Conservation (phyloP, 1,140 invertebrate genomes). For the Wasmannia auropunctata region DNA sequence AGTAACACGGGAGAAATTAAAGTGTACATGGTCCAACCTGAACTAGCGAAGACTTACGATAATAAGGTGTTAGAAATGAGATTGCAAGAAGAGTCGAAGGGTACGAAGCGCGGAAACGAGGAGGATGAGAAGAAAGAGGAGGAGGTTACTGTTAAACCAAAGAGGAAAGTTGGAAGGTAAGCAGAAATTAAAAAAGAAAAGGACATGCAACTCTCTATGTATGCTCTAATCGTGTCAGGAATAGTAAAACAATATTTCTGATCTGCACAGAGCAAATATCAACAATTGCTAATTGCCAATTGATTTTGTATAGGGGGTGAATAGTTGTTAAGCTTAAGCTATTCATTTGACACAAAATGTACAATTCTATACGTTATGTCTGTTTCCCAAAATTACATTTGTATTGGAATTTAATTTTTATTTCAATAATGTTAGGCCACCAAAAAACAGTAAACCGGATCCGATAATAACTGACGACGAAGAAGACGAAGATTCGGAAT, state of each 20-base stretch:
- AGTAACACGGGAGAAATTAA: constrained; percentile 82
- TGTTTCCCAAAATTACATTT: neutral
- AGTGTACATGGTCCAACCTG: constrained; percentile 82
- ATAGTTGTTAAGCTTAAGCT: constrained; percentile 70
- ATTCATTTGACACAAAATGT: constrained; percentile 81
- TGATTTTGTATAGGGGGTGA: constrained; percentile 79
- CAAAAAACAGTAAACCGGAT: constrained; percentile 78
- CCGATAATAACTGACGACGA: constrained; percentile 80
- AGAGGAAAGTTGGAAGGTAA: constrained; percentile 83
- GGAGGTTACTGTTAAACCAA: constrained; percentile 80
- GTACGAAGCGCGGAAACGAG: constrained; percentile 75
- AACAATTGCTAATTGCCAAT: constrained; percentile 63
- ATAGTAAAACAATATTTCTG: constrained; percentile 78
- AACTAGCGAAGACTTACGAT: constrained; percentile 82
- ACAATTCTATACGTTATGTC: constrained; percentile 68
- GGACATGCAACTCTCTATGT: neutral
- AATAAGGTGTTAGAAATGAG: constrained; percentile 85
- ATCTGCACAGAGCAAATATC: constrained; percentile 83
- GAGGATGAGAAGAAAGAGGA: constrained; percentile 81
- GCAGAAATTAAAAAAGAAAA: neutral
- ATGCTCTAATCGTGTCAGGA: constrained; percentile 82
- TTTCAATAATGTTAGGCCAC: constrained; percentile 76
- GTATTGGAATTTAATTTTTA: constrained; percentile 15
- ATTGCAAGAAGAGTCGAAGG: constrained; percentile 78
- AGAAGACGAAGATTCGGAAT: constrained; percentile 85